Evolutionary conservation across 2,113 vertebrate species (phyloP), one percentile per base, ranked within the genome.

Genomic region (Platichthys stellatus): DNA sequence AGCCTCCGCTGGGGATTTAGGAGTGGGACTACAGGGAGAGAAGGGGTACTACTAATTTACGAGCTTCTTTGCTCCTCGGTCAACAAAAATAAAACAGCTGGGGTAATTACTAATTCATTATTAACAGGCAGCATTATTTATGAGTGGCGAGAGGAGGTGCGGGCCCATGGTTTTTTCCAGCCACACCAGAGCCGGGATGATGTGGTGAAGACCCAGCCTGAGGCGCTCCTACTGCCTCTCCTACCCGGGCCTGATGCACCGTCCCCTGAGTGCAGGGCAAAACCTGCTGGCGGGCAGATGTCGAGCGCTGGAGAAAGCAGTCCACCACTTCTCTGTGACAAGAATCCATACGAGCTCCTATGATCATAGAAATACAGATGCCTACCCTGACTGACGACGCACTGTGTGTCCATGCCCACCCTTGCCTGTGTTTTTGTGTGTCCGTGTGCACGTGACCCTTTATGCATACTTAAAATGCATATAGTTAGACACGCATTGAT

Each of bases 101-200:
- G 89, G 68, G 79, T 91, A 94, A 94, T 94, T 93, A 94, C 89
- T 91, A 92, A 95, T 94, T 94, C 86, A 95, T 93, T 93, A 94
- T 94, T 93, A 94, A 92, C 89, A 91, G 81, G 86, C 53, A 74
- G 83, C 90, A 94, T 94, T 94, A 95, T 95, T 95, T 94, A 94
- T 94, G 88, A 94, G 90, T 63, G 60, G 49, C 57, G 70, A 89
- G 91, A 88, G 83, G 71, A 78, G 78, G 83, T 77, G 78, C 84
- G 81, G 81, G 87, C 82, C 81, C 59, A 15, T 89, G 80, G 87
- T 87, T 90, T 90, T 86, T 24, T 24, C 24, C 77, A 81, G 83
- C 87, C 86, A 82, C 84, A 92, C 84, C 81, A 90, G 90, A 86
- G 88, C 85, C 81, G 68, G 83, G 84, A 89, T 81, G 88, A 86